phyloP scores from a whole-genome alignment of 1,140 invertebrate genomes.

The Chymomyza costata region DNA sequence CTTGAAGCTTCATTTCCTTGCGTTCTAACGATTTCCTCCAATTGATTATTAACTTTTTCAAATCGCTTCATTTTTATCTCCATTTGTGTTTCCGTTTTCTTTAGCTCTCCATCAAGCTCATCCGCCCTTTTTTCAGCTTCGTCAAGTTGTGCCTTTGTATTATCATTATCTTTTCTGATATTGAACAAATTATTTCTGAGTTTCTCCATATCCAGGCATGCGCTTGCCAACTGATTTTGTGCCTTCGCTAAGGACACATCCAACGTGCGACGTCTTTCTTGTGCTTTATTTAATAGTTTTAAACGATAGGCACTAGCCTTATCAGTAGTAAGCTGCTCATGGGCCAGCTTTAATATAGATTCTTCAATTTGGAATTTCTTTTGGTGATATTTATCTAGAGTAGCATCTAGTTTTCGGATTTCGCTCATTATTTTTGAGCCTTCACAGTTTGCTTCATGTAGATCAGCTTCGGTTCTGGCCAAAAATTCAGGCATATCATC shows the following conservation, averaged over 20 bases:
- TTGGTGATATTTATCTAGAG: slow-evolving; percentile 77
- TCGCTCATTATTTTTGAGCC: slow-evolving; percentile 46
- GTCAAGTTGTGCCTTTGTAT: slow-evolving; percentile 22
- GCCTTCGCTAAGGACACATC: slow-evolving; percentile 80
- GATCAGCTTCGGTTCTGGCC: slow-evolving; percentile 79
- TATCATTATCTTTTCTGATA: slow-evolving; percentile 38
- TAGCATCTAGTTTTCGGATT: slow-evolving; percentile 50
- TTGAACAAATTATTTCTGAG: slow-evolving; percentile 65
- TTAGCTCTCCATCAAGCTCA: slow-evolving; percentile 35
- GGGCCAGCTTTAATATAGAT: slow-evolving; percentile 79
- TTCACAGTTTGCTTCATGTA: slow-evolving; percentile 76
- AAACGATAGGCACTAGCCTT: slow-evolving; percentile 78
- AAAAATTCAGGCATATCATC: slow-evolving; percentile 77
- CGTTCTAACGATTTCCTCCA: slow-evolving; percentile 57
- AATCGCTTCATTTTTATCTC: slow-evolving; percentile 62
- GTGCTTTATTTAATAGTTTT: slow-evolving; percentile 76
- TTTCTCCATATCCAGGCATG: slow-evolving; percentile 80
- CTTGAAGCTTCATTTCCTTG: slow-evolving; percentile 62
- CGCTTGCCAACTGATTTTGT: slow-evolving; percentile 80
- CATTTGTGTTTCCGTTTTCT: slow-evolving; percentile 52
- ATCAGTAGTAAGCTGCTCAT: slow-evolving; percentile 82
- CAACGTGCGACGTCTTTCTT: slow-evolving; percentile 74
- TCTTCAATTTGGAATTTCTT: slow-evolving; percentile 80
- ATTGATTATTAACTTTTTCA: slow-evolving; percentile 50
- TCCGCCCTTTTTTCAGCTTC: slow-evolving; percentile 32